Base-by-base conservation (phyloP, 2,888 invertebrate genomes). In the Dilophus febrilis region DNA sequence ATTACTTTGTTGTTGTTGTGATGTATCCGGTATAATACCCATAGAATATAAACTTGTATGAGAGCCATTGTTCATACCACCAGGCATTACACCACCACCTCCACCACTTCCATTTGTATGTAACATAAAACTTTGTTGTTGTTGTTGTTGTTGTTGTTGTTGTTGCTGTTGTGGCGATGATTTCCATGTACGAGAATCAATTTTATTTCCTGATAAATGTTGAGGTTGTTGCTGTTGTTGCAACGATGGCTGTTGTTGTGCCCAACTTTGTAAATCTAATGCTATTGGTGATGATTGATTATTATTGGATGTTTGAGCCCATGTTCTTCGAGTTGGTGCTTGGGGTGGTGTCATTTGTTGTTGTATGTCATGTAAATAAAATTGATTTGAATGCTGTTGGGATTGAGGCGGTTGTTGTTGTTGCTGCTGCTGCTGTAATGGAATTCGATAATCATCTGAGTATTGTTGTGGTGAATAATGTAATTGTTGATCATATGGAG, bases 281-380 rank as follows among this genome's bases (percentile, higher is more conserved):
- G 19, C 28, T 51, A 55, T 45, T 55, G 57, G 40, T 50, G 58
- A 50, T n/a, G n/a, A n/a, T n/a, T n/a, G n/a, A n/a, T n/a, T n/a
- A n/a, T n/a, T n/a, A n/a, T n/a, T n/a, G 41, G 55, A 64, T 45
- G 71, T 71, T 51, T 72, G 72, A 29, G 76, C 74, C 78, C 78
- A 78, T 2, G 77, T 79, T 49, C 77, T 64, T 8, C 77, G 60
- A 55, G 71, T 74, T 39, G 65, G 53, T 55, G 62, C 53, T 42
- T 58, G 56, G 45, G 63, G 57, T 26, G 62, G 50, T 13, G 61
- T 31, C 37, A 43, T 42, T 64, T 44, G 65, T 50, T 58, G 62
- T 58, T 60, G 68, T 45, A 70, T 68, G 52, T 82, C 81, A 56
- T 85, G 83, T 50, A 84, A 65, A 62, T 77, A 85, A 62, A 83